Evolutionary conservation across 2,888 invertebrate species (phyloP).

Genomic region (Caenorhabditis auriculariae): DNA sequence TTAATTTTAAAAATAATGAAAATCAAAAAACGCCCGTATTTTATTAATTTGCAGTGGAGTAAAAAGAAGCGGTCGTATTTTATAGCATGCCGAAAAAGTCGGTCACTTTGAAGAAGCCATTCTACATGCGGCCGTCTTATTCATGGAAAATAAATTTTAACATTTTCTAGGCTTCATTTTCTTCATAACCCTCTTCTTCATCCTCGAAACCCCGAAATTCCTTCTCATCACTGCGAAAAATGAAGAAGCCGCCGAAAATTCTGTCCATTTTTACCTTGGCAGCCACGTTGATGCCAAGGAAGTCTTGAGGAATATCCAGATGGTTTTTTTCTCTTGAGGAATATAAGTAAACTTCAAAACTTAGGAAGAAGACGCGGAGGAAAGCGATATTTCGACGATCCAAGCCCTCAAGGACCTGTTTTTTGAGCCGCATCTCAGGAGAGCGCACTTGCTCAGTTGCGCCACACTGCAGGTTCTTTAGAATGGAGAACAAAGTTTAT

Average conservation of each 20-base stretch:
- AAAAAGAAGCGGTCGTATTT: too few relatives aligned
- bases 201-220: conserved; percentile 53
- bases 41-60: too few relatives aligned
- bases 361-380: conserved; percentile 40
- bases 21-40: too few relatives aligned
- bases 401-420: conserved; percentile 29
- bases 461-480: conserved; percentile 33
- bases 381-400: conserved; percentile 8
- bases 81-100: not conserved
- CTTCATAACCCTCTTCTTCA: conserved; percentile 34
- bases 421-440: conserved; percentile 38
- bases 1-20: not conserved
- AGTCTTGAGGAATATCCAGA: conserved; percentile 37
- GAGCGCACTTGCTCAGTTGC: conserved; percentile 37
- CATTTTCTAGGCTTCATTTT: conserved; percentile 31
- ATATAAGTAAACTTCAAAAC: too few relatives aligned
- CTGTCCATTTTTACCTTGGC: conserved; percentile 48
- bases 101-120: not conserved
- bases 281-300: conserved; percentile 23
- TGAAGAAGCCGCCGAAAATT: conserved; percentile 23
- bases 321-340: too few relatives aligned
- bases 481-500: too few relatives aligned
- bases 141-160: not conserved
- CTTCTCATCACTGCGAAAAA: conserved; percentile 32
- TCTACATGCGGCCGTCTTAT: too few relatives aligned